Conservation (phyloP, 2,113 vertebrate species). For the Gulo gulo region DNA sequence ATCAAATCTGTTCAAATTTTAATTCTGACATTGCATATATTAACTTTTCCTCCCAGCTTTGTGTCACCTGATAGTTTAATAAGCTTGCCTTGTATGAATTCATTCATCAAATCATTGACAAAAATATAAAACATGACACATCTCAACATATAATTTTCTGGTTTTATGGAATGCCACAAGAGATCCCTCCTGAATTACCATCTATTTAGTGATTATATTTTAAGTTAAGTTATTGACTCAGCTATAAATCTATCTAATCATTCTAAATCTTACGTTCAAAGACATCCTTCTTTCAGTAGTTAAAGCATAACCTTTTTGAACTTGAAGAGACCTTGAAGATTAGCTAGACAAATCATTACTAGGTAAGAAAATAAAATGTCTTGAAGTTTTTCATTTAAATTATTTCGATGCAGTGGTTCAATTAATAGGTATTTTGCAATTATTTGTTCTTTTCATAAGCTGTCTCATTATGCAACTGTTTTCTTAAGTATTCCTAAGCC, state of each 20-base stretch:
- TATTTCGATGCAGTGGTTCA: neutral
- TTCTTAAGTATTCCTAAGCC: neutral
- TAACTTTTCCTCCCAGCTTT: slow-evolving; percentile 34
- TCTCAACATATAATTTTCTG: neutral
- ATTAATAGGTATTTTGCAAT: neutral
- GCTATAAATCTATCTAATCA: neutral
- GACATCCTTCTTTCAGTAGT: neutral
- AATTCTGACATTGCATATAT: slow-evolving; percentile 21
- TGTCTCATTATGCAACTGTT: neutral
- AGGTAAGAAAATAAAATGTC: neutral
- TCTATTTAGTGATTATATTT: slow-evolving; percentile 29
- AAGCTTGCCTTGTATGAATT: slow-evolving; percentile 37
- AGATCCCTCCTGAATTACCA: neutral
- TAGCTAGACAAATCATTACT: neutral
- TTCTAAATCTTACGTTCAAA: neutral
- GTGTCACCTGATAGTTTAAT: slow-evolving; percentile 32
- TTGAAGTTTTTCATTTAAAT: neutral
- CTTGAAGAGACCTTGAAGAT: neutral
- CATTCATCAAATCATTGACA: slow-evolving; percentile 45
- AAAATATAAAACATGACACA: slow-evolving; percentile 47
- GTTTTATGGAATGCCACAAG: slow-evolving; percentile 31
- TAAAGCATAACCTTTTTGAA: neutral
- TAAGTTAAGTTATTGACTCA: slow-evolving; percentile 41
- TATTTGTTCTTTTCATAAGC: neutral
- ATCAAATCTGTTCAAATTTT: slow-evolving; percentile 46